Base-by-base conservation (phyloP, 2,797 vertebrate species). In the Acanthurus lineatus region DNA sequence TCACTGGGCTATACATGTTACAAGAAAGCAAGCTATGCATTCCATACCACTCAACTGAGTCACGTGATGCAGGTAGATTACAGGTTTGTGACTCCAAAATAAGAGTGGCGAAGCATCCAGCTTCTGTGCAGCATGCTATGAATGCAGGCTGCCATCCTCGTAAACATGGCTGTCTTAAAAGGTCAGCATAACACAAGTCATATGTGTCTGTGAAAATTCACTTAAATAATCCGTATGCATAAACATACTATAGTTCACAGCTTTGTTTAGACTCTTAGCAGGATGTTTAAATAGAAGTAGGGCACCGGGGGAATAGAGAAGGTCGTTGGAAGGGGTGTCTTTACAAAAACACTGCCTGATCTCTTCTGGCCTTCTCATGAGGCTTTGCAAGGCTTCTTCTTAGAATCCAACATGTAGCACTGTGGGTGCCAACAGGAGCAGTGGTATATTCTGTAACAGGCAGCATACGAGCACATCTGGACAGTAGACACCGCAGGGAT, bases 11-110 rank as follows among this genome's bases (percentile, higher is more conserved):
- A 51, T 65, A 68, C 70, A 45, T 77, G 77, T 52, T 42, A 66
- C 66, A 57, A 79, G 82, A 73, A 79, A 65, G 53, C 9, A 69
- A 59, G 74, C 74, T 20, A 45, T 22, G 60, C 32, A 73, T 73
- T 76, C 72, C 82, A 60, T 35, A 69, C 69, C 70, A 61, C 64
- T 72, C 57, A 10, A 42, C 28, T 38, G 58, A 57, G 66, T 73
- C 10, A 1, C 5, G 57, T 69, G 79, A 76, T 80, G 66, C 76
- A 87, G 87, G 86, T 90, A 89, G 71, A 57, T 73, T 42, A 69
- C 54, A 83, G 63, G 68, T 84, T 62, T 38, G 68, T 79, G 82
- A 85, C 57, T 49, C 12, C 49, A 87, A 89, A 89, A 90, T 88
- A 91, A 85, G 63, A 64, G 52, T 65, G 15, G 81, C 51, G 47